Evolutionary conservation across 2,888 invertebrate genomes (phyloP), one percentile per base, ranked within the genome.

Genomic region (Drosophila mayaguana): DNA sequence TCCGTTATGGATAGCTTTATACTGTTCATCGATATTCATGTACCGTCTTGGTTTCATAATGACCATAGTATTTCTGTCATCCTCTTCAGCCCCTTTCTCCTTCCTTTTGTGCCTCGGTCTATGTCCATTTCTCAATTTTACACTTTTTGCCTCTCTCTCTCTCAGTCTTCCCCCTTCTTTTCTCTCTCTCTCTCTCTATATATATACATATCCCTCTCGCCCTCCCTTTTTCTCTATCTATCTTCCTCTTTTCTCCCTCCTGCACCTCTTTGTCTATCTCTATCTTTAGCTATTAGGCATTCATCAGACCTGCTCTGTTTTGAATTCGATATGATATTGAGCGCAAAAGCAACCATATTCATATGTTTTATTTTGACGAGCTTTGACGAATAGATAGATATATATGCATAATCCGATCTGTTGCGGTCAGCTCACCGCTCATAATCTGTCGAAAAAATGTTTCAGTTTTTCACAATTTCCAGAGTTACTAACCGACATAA

Each of bases 401-500:
- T 66, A 40, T 65, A 45, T 38, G 53, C 56, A 60, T 75, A 77
- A 77, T 78, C 79, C 61, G 53, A 67, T 63, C 45, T 28, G 60
- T 61, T 75, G 77, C 54, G 77, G 77, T 79, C 66, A 56, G 63
- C 46, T 48, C 34, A 20, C 48, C 46, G 70, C 59, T 48, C 54
- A 9, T 50, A 59, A 55, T 66, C 46, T 74, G 68, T 68, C 54
- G 46, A 71, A 62, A 73, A 48, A 50, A 6, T 38, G n/a, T 55
- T 43, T 34, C n/a, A 22, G 50, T 51, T 50, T 46, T 60, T 38
- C 20, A n/a, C 38, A 6, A 25, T 8, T 40, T 22, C 4, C 25
- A n/a, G 38, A 38, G 40, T 43, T 45, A 36, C 67, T 75, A 72
- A 59, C 66, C 75, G 72, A 75, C 69, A 72, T 70, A 79, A 79